Conservation (phyloP, 2,888 invertebrate genomes). For the Diogma glabrata region DNA sequence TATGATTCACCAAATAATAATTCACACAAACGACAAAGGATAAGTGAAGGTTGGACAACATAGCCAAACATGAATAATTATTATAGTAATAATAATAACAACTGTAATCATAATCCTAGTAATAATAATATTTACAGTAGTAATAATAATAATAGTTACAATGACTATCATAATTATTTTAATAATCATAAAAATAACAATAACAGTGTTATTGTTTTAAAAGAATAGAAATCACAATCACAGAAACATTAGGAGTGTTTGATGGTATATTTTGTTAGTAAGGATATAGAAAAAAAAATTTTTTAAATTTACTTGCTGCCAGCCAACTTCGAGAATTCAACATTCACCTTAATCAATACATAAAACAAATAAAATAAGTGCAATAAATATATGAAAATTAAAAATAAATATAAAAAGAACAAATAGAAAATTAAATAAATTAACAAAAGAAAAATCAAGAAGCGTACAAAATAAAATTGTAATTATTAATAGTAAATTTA, state of each 20-base stretch:
- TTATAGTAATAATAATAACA: slow-evolving; percentile 12
- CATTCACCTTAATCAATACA: too few species aligned
- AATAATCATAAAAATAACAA: slow-evolving; percentile 14
- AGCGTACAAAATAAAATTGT: too few species aligned
- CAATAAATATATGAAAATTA: too few species aligned
- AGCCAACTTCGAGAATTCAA: too few species aligned
- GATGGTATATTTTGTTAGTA: too few species aligned
- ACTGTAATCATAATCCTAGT: slow-evolving; percentile 6
- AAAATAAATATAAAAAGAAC: too few species aligned
- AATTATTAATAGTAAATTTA: too few species aligned
- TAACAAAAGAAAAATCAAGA: too few species aligned
- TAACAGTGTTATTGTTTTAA: slow-evolving; percentile 23
- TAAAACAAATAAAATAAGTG: too few species aligned
- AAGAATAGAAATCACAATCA: slow-evolving; percentile 4
- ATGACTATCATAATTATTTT: slow-evolving; percentile 14
- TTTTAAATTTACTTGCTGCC: too few species aligned
- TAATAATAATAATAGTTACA: slow-evolving; percentile 2
- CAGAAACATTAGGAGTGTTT: too few species aligned
- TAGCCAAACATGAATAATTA: slow-evolving; percentile 41
- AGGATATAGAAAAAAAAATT: background rate
- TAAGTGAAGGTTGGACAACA: slow-evolving; percentile 85
- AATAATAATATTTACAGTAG: slow-evolving; percentile 4
- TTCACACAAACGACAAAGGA: slow-evolving; percentile 68
- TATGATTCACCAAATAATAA: slow-evolving; percentile 44
- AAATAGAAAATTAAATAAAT: too few species aligned